phyloP scores from a whole-genome alignment of 2,797 vertebrate genomes.

The Distichodus sexfasciatus region DNA sequence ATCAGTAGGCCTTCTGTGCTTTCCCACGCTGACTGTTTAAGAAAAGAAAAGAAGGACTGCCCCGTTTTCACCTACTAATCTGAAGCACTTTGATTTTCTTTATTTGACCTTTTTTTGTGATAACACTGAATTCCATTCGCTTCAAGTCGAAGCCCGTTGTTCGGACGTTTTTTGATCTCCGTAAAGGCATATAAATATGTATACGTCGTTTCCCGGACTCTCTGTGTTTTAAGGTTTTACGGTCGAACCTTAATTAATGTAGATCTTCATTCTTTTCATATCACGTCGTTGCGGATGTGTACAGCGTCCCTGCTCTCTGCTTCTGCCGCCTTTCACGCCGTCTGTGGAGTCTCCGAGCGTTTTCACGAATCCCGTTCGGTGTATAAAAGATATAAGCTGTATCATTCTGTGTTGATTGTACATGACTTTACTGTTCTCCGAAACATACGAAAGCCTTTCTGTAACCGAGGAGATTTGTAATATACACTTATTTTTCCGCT shows the following conservation, averaged over 20 bases:
- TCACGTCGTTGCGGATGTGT: not conserved
- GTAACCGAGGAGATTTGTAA: constrained; percentile 20
- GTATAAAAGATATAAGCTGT: constrained; percentile 26
- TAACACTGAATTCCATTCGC: constrained; percentile 63
- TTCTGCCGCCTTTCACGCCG: not conserved
- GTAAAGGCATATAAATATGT: constrained; percentile 1
- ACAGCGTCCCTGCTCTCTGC: not conserved
- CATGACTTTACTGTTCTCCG: constrained; percentile 19
- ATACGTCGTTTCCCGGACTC: constrained; percentile 27
- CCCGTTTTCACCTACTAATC: constrained; percentile 68
- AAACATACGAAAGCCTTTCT: constrained; percentile 34
- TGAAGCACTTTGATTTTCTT: constrained; percentile 78
- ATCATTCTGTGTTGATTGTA: constrained; percentile 38
- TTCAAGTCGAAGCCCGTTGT: constrained; percentile 47
- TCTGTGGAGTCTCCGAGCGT: not conserved
- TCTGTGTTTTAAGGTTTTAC: constrained; percentile 23
- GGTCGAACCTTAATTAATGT: constrained; percentile 27
- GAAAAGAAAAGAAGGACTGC: constrained; percentile 36
- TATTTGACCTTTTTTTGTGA: constrained; percentile 55
- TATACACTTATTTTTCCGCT: constrained; percentile 10
- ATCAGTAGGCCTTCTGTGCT: constrained; percentile 6
- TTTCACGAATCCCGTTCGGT: constrained; percentile 13
- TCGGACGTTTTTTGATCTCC: not conserved
- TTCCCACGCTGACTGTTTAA: constrained; percentile 67
- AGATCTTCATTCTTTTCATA: constrained; percentile 19